phyloP scores from a whole-genome alignment of 1,140 invertebrate species.

The Bombus huntii region DNA sequence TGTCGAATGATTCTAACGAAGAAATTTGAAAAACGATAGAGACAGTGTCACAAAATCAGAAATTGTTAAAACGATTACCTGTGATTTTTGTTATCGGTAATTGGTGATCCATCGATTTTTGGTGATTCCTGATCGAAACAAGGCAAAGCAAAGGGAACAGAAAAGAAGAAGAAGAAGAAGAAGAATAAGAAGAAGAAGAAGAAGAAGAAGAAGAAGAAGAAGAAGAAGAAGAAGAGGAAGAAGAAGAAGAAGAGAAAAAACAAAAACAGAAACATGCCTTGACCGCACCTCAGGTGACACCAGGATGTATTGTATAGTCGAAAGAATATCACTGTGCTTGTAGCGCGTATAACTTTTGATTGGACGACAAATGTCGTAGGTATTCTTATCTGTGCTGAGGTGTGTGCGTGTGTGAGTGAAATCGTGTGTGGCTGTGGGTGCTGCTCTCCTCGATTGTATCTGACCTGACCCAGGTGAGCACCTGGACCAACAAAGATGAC shows the following conservation, averaged over 20 bases:
- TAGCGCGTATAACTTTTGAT: conserved; percentile 46
- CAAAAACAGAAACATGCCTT: conserved; percentile 63
- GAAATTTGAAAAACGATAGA: background rate
- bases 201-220: background rate
- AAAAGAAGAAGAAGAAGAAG: background rate
- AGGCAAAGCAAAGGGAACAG: background rate
- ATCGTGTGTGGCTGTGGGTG: conserved; percentile 38
- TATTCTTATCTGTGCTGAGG: conserved; percentile 46
- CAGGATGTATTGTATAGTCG: conserved; percentile 51
- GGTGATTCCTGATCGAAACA: background rate
- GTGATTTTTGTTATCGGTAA: background rate
- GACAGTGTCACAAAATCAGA: background rate
- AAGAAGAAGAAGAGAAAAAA: conserved; percentile 15
- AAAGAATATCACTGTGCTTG: conserved; percentile 43
- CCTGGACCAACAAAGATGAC: conserved; percentile 74
- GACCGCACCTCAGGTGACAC: conserved; percentile 47
- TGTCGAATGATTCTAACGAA: background rate
- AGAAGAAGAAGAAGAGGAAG: background rate
- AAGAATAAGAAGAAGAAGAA: background rate
- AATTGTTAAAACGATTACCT: background rate
- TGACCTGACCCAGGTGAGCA: conserved; percentile 59
- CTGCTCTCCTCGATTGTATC: conserved; percentile 48
- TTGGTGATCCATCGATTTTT: background rate
- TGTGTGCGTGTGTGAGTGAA: conserved; percentile 45
- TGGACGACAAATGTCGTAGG: conserved; percentile 51